phyloP scores from a whole-genome alignment of 2,797 vertebrate species.

The Falco biarmicus region DNA sequence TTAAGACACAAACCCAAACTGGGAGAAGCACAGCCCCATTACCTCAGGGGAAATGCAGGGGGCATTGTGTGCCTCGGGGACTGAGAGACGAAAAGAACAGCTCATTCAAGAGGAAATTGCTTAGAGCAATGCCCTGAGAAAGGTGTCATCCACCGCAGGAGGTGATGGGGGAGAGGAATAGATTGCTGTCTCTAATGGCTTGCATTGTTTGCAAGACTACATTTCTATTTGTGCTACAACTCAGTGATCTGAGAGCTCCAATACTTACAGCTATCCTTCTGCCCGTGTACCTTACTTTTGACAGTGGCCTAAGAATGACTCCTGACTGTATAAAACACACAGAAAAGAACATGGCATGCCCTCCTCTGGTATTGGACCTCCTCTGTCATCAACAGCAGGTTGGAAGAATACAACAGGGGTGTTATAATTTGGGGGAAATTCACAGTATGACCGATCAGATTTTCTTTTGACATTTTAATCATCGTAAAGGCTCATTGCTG shows the following conservation, averaged over 20 bases:
- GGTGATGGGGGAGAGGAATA: neutral
- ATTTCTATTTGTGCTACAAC: neutral
- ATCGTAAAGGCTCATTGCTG: constrained; percentile 19
- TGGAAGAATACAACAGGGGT: neutral
- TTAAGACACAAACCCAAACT: neutral
- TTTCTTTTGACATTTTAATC: constrained; percentile 56
- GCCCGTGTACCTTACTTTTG: neutral
- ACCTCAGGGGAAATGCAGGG: neutral
- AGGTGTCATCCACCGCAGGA: neutral
- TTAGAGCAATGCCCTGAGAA: neutral
- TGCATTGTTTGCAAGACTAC: neutral
- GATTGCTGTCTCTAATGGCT: neutral
- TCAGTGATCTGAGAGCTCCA: neutral
- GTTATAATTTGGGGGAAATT: neutral
- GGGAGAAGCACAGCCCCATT: accelerated
- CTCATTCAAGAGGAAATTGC: constrained; percentile 1
- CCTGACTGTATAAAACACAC: neutral
- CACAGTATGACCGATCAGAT: constrained; percentile 17
- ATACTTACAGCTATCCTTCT: neutral
- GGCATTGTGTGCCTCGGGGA: neutral
- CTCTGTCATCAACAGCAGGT: neutral
- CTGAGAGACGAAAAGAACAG: neutral
- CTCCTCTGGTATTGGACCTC: neutral
- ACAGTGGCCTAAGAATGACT: neutral
- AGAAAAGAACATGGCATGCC: neutral